Evolutionary conservation across 1,140 invertebrate species (phyloP).

Genomic region (Andricus grossulariae): DNA sequence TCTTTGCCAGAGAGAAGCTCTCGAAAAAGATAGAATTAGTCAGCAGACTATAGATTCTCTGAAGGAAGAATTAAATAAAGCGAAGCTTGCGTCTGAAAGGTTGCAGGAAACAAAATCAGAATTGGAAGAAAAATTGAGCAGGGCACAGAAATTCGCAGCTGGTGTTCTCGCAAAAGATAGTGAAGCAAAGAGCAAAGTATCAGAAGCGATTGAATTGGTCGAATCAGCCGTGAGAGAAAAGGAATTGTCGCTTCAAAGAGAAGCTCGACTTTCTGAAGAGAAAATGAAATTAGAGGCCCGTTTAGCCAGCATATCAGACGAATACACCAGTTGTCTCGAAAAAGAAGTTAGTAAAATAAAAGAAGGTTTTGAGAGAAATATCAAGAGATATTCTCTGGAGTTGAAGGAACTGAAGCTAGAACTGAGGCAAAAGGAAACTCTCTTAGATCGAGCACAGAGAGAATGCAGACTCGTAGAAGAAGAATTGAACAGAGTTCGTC

Average conservation of each 20-base stretch:
- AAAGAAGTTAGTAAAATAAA: conserved; percentile 57
- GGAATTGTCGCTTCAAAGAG: conserved; percentile 73
- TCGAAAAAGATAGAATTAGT: conserved; percentile 60
- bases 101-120: conserved; percentile 52
- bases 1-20: conserved; percentile 50
- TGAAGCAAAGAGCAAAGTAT: conserved; percentile 68
- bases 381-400: conserved; percentile 64
- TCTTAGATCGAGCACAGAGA: conserved; percentile 66
- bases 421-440: conserved; percentile 63
- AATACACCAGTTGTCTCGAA: conserved; percentile 60
- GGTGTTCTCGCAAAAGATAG: conserved; percentile 58
- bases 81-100: conserved; percentile 57
- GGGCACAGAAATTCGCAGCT: conserved; percentile 51
- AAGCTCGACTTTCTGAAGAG: conserved; percentile 68
- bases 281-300: conserved; percentile 55
- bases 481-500: conserved; percentile 71
- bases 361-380: conserved; percentile 59
- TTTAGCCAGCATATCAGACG: conserved; percentile 56
- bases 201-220: conserved; percentile 75
- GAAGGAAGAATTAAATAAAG: conserved; percentile 55
- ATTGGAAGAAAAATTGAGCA: conserved; percentile 61
- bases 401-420: conserved; percentile 70
- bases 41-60: conserved; percentile 55
- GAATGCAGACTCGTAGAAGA: conserved; percentile 76
- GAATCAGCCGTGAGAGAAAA: conserved; percentile 75